Evolutionary conservation across 2,888 invertebrate genomes (phyloP), one percentile per base, ranked within the genome.

Genomic region (Xiphydria camelus): DNA sequence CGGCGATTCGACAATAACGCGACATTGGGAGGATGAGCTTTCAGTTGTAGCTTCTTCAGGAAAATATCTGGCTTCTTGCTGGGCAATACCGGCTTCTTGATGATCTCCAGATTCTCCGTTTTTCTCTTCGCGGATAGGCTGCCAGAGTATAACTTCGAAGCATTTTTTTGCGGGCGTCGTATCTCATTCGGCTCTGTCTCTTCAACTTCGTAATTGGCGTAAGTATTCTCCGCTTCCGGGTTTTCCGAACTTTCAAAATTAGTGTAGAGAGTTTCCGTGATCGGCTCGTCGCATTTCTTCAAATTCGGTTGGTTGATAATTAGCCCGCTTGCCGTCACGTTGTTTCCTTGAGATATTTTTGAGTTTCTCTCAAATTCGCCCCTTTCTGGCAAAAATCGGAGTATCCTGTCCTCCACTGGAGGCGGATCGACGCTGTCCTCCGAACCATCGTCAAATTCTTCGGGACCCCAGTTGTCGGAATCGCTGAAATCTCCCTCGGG

Each of bases 401-500:
- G 4, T 9, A 6, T 18, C 25, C n/a, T 31, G 21, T 41, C n/a
- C 20, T 34, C 34, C 9, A 9, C 9, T 12, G 23, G 4, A n/a
- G n/a, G n/a, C n/a, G n/a, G n/a, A n/a, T n/a, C n/a, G n/a, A 14
- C 23, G 23, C 7, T 10, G 7, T 20, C 31, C 5, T 19, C 25
- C 7, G n/a, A 10, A 20, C 45, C 46, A 36, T 73, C 70, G 4
- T 73, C 70, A 40, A 74, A 76, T 21, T 75, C 75, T 1, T n/a
- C n/a, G 4, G 73, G 71, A n/a, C 62, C 75, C 76, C 75, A 76
- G 4, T 68, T 68, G 33, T 59, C 66, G 4, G 52, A 55, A 41
- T 73, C 73, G 49, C 65, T 68, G 14, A 59, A 23, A 1, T 54
- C 49, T 29, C 66, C 68, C 12, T 62, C 64, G 22, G 23, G 45